Conservation (phyloP, 2,888 invertebrate species). For the Ecliptopera silaceata region DNA sequence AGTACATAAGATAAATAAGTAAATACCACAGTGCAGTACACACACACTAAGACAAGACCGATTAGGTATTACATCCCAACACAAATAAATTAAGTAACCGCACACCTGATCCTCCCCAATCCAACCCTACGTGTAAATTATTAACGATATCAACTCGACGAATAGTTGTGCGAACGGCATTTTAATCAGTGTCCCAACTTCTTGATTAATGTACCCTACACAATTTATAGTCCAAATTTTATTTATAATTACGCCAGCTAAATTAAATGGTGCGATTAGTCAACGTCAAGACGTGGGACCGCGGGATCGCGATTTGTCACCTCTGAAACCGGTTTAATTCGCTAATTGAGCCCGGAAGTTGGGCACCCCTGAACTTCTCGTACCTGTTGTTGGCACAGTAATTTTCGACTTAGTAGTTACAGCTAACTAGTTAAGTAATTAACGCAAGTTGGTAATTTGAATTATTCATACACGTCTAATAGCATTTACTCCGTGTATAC, state of each 20-base stretch:
- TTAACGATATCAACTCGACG: conserved; percentile 79
- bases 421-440: conserved; percentile 56
- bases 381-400: conserved; percentile 67
- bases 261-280: conserved; percentile 80
- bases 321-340: conserved; percentile 75
- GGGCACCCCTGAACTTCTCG: conserved; percentile 58
- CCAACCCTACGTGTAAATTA: conserved; percentile 73
- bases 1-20: not conserved
- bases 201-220: conserved; percentile 81
- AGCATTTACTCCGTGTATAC: conserved; percentile 20
- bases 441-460: conserved; percentile 55
- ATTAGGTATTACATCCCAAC: conserved; percentile 31
- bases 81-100: conserved; percentile 43
- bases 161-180: conserved; percentile 82
- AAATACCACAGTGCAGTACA: not conserved
- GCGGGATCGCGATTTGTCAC: conserved; percentile 79
- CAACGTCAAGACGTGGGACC: conserved; percentile 75
- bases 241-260: conserved; percentile 81
- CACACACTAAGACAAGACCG: conserved; percentile 18
- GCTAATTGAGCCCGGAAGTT: conserved; percentile 78
- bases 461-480: conserved; percentile 51
- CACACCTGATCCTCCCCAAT: conserved; percentile 67
- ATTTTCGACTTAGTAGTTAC: conserved; percentile 63
- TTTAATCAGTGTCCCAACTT: conserved; percentile 84
- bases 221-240: conserved; percentile 82